Base-by-base conservation (phyloP, 1,140 invertebrate genomes). In the Hyles euphorbiae region DNA sequence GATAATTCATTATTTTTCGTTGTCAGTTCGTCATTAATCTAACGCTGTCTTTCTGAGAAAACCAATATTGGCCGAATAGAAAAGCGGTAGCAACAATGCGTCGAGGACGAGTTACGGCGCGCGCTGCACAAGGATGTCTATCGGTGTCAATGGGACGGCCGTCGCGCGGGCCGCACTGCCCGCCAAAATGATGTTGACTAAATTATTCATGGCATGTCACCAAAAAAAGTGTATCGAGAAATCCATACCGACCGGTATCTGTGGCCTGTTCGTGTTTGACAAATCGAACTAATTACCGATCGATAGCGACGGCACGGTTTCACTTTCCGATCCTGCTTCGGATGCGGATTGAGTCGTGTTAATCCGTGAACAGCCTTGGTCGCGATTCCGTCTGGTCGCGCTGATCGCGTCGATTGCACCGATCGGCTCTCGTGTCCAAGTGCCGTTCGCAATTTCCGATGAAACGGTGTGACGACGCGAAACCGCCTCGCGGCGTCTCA, bases 121-220 rank as follows among this genome's bases (percentile, higher is more conserved):
- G 53, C 49, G 49, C 34, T 44, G 47, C 48, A 67, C 60, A 60
- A 70, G 62, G 65, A 68, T 70, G 57, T 70, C 65, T 67, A 82
- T 79, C 62, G 70, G 70, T 84, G 81, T 82, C 78, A 83, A 68
- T 74, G 67, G 83, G 80, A 64, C 81, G 75, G 60, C 69, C 53
- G 66, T 62, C 63, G 59, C 63, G 56, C 77, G 74, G 53, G 53
- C 10, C 11, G 40, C 53, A 54, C 12, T 36, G 22, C 56, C 67
- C 71, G 65, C 67, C 65, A 67, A 78, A 78, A 71, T 70, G 74
- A 63, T 61, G 59, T 66, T 61, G 56, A 69, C 65, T 76, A 80
- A 76, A 82, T 83, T 83, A 85, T 85, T 87, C 76, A 69, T 76
- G 73, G 70, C 72, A 63, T 63, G 76, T 70, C 68, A 54, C 64